Evolutionary conservation across 1,140 invertebrate species (phyloP).

Genomic region (Papilio aristodemus): DNA sequence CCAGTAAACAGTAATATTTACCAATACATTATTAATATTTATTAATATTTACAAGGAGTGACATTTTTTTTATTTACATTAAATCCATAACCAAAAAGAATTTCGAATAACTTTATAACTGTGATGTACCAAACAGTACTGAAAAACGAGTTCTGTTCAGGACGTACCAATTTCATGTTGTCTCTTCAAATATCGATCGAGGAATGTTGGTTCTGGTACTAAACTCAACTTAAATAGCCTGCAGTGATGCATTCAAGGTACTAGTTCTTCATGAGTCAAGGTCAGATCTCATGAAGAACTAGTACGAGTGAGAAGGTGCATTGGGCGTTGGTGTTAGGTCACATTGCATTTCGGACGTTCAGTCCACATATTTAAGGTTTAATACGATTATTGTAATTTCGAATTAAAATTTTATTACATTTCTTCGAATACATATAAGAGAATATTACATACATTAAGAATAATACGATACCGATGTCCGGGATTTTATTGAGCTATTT

Average conservation of each 20-base stretch:
- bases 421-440: background rate
- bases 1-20: no score
- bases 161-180: constrained; percentile 68
- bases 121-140: constrained; percentile 22
- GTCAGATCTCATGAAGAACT: constrained; percentile 39
- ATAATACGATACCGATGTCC: background rate
- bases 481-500: background rate
- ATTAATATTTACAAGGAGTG: no score
- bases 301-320: background rate
- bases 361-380: background rate
- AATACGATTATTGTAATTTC: background rate
- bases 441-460: background rate
- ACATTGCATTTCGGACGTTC: background rate
- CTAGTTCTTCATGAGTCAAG: constrained; percentile 57
- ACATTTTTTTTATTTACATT: no score
- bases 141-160: constrained; percentile 30
- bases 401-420: background rate
- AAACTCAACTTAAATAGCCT: constrained; percentile 48
- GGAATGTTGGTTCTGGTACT: constrained; percentile 46
- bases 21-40: no score
- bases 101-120: constrained; percentile 37
- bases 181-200: constrained; percentile 42
- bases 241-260: no score
- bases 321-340: background rate
- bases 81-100: constrained; percentile 21